These are phyloP conservation scores for Aurelia aurita complex sp. Pacific DNA, from an alignment of 30 jellyfish, hydroid and myxozoan species.

Conservation along the genomic window DNA sequence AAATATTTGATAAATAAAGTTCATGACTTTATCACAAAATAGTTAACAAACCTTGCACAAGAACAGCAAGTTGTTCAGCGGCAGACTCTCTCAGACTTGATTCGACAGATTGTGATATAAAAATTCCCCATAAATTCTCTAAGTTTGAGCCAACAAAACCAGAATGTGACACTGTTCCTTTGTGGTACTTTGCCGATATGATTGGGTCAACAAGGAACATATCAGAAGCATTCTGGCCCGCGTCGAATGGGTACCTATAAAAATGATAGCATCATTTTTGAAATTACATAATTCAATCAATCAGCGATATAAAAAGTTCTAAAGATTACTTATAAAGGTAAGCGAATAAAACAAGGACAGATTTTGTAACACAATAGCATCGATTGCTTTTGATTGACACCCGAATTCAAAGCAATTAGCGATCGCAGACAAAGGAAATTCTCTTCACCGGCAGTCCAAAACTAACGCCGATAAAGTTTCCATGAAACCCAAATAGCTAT, in stretches of 20 bases:
- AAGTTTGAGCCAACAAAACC: slow-evolving; percentile 38
- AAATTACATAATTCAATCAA: background rate
- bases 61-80: slow-evolving; percentile 77
- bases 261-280: background rate
- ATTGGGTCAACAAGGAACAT: slow-evolving; percentile 53
- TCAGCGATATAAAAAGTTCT: too few relatives aligned
- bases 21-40: too few relatives aligned
- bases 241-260: slow-evolving; percentile 49
- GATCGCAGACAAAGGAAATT: too few relatives aligned
- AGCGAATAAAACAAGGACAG: too few relatives aligned
- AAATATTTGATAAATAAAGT: too few relatives aligned
- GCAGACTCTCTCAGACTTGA: slow-evolving; percentile 66
- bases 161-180: background rate
- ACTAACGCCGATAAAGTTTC: too few relatives aligned
- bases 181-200: slow-evolving; percentile 14
- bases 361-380: too few relatives aligned
- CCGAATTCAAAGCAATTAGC: too few relatives aligned
- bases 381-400: too few relatives aligned
- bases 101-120: slow-evolving; percentile 55
- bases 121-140: slow-evolving; percentile 73
- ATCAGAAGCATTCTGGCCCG: slow-evolving; percentile 41
- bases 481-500: too few relatives aligned
- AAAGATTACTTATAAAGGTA: too few relatives aligned
- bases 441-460: too few relatives aligned
- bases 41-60: slow-evolving; percentile 62